Conservation (phyloP, 2,888 invertebrate species). For the Sclerodermus sp. region DNA sequence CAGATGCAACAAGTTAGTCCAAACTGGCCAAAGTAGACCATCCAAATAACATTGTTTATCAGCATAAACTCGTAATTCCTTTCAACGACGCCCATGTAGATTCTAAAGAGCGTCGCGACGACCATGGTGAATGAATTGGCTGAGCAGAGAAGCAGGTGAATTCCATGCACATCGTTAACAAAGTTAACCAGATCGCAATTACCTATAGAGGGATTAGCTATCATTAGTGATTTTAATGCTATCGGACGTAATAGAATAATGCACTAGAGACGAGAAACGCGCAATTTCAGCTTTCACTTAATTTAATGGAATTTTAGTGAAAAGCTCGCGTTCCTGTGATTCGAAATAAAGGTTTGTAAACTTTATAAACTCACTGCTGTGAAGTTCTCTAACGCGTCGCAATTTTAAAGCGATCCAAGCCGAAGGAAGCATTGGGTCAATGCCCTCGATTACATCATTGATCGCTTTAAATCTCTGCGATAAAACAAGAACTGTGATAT, state of each 20-base stretch:
- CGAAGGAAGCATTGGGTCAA: constrained; percentile 24
- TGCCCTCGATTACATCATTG: constrained; percentile 28
- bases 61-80: constrained; percentile 35
- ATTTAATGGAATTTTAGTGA: too few relatives aligned
- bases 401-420: constrained; percentile 33
- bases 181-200: constrained; percentile 31
- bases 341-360: too few relatives aligned
- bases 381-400: constrained; percentile 32
- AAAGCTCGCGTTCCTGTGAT: too few relatives aligned
- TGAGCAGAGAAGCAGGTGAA: constrained; percentile 39
- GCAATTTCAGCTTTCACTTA: too few relatives aligned
- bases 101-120: constrained; percentile 42
- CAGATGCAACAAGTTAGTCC: constrained; percentile 36
- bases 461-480: constrained; percentile 31
- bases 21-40: constrained; percentile 36
- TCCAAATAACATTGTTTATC: constrained; percentile 44
- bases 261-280: too few relatives aligned
- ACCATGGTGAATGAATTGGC: constrained; percentile 45
- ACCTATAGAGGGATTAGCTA: constrained; percentile 23
- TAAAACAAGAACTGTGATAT: constrained; percentile 33
- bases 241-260: too few relatives aligned
- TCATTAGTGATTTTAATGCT: too few relatives aligned
- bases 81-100: constrained; percentile 45
- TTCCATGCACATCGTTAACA: constrained; percentile 36
- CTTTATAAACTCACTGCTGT: constrained; percentile 30